phyloP scores from a whole-genome alignment of 2,797 vertebrate species.

The Podargus strigoides region DNA sequence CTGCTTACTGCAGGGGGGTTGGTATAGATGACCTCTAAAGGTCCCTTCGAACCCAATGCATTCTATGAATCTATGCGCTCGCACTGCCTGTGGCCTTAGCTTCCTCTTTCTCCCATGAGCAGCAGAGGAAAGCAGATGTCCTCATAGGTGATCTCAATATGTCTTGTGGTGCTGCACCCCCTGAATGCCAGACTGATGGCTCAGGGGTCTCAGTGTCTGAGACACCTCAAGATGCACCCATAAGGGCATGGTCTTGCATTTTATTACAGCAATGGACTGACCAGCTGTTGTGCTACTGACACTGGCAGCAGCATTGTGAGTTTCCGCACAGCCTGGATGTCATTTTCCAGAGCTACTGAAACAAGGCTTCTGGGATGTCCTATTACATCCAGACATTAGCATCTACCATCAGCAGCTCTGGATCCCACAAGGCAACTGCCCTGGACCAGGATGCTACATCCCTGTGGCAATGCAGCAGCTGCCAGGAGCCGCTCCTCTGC shows the following conservation, averaged over 20 bases:
- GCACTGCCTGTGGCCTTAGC: too few relatives aligned
- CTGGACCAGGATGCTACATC: accelerated
- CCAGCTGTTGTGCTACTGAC: background rate
- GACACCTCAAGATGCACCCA: background rate
- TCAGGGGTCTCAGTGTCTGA: background rate
- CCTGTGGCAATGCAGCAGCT: background rate
- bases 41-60: background rate
- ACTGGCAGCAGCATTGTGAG: background rate
- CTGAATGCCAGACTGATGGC: background rate
- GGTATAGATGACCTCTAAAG: background rate
- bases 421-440: background rate
- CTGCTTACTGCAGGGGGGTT: background rate
- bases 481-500: accelerated
- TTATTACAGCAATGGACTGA: background rate
- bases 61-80: background rate
- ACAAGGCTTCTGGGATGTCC: background rate
- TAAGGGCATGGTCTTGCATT: background rate
- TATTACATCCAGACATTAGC: background rate
- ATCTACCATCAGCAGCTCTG: background rate
- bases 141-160: background rate
- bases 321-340: background rate
- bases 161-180: background rate
- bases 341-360: background rate
- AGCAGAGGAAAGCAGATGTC: background rate
- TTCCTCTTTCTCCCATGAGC: background rate